Evolutionary conservation across 2,888 invertebrate genomes (phyloP).

Genomic region (Scotopteryx bipunctaria): DNA sequence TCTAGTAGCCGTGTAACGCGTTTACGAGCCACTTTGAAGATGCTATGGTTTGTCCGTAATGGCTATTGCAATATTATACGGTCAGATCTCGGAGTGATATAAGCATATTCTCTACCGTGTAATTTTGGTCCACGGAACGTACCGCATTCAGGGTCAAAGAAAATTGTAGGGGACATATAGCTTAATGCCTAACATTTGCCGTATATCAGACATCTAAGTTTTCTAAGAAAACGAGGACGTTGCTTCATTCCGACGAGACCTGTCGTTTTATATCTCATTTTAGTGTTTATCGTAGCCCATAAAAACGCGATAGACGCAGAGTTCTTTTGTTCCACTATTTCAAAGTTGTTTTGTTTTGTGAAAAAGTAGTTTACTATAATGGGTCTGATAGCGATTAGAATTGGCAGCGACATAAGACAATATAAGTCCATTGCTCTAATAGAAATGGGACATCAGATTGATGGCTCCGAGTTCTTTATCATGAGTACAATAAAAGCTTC

Average conservation of each 20-base stretch:
- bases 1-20: conserved; percentile 79
- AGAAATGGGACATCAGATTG: conserved; percentile 39
- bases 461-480: conserved; percentile 33
- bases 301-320: conserved; percentile 44
- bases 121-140: conserved; percentile 72
- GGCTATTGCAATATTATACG: conserved; percentile 80
- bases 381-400: conserved; percentile 16
- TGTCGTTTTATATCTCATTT: conserved; percentile 48
- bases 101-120: conserved; percentile 72
- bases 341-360: conserved; percentile 19
- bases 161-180: conserved; percentile 64
- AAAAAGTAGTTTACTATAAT: conserved; percentile 13
- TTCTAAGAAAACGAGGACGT: conserved; percentile 64
- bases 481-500: conserved; percentile 34
- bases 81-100: conserved; percentile 75
- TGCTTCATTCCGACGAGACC: conserved; percentile 45
- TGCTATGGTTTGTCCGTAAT: conserved; percentile 76
- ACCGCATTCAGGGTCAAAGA: conserved; percentile 70
- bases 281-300: conserved; percentile 48
- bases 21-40: conserved; percentile 81
- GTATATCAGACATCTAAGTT: conserved; percentile 65
- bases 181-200: conserved; percentile 63
- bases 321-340: conserved; percentile 27
- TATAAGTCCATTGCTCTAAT: conserved; percentile 27
- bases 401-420: conserved; percentile 23